Percentiles rank a stretch among this genome's conserved stretches.
Evolutionary conservation across 2,888 invertebrate genomes (phyloP).

Genomic region (Kuschelorhynchus macadamiae): DNA sequence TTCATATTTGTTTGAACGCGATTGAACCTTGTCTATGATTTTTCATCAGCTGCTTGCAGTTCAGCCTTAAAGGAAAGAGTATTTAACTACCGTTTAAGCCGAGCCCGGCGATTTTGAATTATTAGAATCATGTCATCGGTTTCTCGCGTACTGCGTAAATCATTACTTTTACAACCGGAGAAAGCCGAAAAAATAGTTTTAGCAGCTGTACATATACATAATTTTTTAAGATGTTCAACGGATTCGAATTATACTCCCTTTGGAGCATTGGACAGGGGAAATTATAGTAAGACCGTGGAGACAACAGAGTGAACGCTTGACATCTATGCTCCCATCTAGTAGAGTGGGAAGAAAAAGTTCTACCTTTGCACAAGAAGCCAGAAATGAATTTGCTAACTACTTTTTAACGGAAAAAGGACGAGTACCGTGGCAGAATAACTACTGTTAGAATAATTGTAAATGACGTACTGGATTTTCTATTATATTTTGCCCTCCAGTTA

Average conservation of each 20-base stretch:
- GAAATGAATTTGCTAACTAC: too few relatives aligned
- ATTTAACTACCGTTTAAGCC: slow-evolving; percentile 2
- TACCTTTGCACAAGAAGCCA: too few relatives aligned
- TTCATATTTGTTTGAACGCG: too few relatives aligned
- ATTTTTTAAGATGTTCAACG: neutral
- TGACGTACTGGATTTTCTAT: too few relatives aligned
- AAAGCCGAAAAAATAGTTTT: neutral
- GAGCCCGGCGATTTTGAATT: neutral
- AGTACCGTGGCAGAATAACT: too few relatives aligned
- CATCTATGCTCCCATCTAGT: too few relatives aligned
- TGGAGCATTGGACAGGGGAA: neutral
- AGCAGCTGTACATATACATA: neutral
- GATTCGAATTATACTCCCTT: neutral
- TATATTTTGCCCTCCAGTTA: too few relatives aligned
- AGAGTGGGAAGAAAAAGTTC: too few relatives aligned
- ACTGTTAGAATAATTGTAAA: too few relatives aligned
- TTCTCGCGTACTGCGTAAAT: neutral
- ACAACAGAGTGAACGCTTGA: neutral
- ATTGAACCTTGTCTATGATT: too few relatives aligned
- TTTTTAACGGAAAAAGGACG: too few relatives aligned
- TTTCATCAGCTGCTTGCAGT: too few relatives aligned
- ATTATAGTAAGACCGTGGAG: neutral
- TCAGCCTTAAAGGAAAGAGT: neutral
- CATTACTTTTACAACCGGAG: neutral
- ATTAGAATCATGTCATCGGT: neutral